Percentiles rank a stretch among this genome's conserved stretches.
These are phyloP conservation scores for Bombus confusus DNA, from an alignment of 1,140 invertebrate genomes.

Conservation along the genomic window DNA sequence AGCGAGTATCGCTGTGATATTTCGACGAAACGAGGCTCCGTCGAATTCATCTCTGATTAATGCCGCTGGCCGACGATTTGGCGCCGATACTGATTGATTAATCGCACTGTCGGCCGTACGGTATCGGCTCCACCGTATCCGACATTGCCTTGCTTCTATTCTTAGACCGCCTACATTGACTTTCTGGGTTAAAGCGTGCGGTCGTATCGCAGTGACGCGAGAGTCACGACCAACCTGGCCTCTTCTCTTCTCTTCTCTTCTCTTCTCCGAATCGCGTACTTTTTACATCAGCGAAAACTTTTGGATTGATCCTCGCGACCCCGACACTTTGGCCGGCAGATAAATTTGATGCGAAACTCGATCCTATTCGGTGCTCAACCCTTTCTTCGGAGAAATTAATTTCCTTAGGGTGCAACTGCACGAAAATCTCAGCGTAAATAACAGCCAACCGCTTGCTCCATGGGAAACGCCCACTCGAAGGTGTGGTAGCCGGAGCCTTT, in stretches of 20 bases:
- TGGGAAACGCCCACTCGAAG: not conserved
- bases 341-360: no score
- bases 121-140: slow-evolving; percentile 26
- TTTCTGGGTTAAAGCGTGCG: slow-evolving; percentile 47
- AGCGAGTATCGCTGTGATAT: not conserved
- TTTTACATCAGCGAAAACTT: not conserved
- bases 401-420: not conserved
- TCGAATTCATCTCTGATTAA: slow-evolving; percentile 12
- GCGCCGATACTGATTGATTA: slow-evolving; percentile 48
- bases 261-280: not conserved
- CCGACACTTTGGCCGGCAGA: no score
- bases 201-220: slow-evolving; percentile 30
- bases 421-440: not conserved
- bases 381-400: slow-evolving; percentile 1
- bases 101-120: slow-evolving; percentile 24
- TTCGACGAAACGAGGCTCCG: not conserved
- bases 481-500: not conserved
- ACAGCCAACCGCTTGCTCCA: not conserved
- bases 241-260: not conserved
- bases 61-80: slow-evolving; percentile 12
- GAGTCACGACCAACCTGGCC: slow-evolving; percentile 6
- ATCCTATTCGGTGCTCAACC: not conserved
- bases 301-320: not conserved
- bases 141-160: slow-evolving; percentile 37
- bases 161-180: slow-evolving; percentile 48